These are phyloP conservation scores for Heterotilapia buettikoferi DNA, from an alignment of 2,113 vertebrate species.

Conservation along the genomic window DNA sequence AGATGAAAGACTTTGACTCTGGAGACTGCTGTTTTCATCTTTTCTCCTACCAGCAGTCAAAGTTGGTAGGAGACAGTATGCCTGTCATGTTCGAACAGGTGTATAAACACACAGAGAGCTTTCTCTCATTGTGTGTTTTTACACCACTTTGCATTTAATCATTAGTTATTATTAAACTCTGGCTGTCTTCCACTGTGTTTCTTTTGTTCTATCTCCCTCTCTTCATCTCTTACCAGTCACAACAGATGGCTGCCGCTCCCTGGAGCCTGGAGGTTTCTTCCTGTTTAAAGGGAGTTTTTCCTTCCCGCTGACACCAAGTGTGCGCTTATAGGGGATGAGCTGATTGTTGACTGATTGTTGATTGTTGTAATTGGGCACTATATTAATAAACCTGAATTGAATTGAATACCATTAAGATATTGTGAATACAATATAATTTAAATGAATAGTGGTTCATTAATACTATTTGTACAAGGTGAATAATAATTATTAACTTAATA, in stretches of 20 bases:
- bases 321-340: neutral
- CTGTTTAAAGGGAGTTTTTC: neutral
- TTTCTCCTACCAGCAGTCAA: neutral
- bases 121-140: neutral
- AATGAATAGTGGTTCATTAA: neutral
- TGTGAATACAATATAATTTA: neutral
- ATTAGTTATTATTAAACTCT: neutral
- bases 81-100: neutral
- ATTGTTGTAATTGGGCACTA: accelerated
- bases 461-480: neutral
- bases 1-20: neutral
- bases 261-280: neutral
- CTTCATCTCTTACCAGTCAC: neutral
- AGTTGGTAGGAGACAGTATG: neutral
- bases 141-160: neutral
- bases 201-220: neutral
- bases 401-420: neutral
- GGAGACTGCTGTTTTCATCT: neutral
- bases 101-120: neutral
- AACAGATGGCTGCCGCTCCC: neutral
- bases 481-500: neutral
- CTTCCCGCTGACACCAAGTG: neutral
- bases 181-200: neutral
- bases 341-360: neutral
- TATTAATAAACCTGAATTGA: neutral